phyloP scores from a whole-genome alignment of 2,113 vertebrate species.

The Xyliphius kryptos region DNA sequence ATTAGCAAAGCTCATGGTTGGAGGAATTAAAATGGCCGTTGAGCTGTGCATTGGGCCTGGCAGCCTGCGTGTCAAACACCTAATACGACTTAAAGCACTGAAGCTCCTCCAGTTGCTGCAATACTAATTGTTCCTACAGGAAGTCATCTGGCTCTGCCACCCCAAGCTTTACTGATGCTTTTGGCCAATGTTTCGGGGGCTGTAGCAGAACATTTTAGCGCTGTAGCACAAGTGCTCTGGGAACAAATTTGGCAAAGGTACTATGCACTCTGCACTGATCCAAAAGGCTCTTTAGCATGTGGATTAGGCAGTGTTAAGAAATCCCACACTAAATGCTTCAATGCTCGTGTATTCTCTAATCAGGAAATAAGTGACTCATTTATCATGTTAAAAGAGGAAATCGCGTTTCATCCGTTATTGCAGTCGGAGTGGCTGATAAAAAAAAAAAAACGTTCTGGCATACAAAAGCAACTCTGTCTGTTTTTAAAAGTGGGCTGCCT shows the following conservation, averaged over 20 bases:
- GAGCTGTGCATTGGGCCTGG: too few species aligned
- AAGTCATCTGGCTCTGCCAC: too few species aligned
- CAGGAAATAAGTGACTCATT: conserved; percentile 50
- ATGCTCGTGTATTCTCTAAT: conserved; percentile 33
- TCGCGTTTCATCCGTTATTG: conserved; percentile 34
- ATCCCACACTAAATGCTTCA: conserved; percentile 33
- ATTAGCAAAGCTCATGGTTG: too few species aligned
- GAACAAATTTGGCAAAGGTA: too few species aligned
- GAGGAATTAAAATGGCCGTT: too few species aligned
- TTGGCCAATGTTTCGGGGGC: conserved; percentile 21
- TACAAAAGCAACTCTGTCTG: too few species aligned
- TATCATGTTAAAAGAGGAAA: conserved; percentile 45
- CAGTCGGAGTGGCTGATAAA: conserved; percentile 41
- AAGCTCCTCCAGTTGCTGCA: too few species aligned
- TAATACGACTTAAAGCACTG: too few species aligned
- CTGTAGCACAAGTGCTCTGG: conserved; percentile 20
- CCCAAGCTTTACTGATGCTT: conserved; percentile 14
- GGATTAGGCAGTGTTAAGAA: conserved; percentile 34
- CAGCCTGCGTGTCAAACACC: too few species aligned
- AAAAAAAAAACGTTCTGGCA: too few species aligned
- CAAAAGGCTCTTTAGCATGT: conserved; percentile 30
- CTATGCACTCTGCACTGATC: conserved; percentile 11
- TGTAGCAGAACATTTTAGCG: conserved; percentile 14
- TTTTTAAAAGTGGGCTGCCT: too few species aligned
- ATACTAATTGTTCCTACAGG: too few species aligned